These are phyloP conservation scores for Steinernema khuongi DNA, from an alignment of 1,140 invertebrate species.

Conservation along the genomic window DNA sequence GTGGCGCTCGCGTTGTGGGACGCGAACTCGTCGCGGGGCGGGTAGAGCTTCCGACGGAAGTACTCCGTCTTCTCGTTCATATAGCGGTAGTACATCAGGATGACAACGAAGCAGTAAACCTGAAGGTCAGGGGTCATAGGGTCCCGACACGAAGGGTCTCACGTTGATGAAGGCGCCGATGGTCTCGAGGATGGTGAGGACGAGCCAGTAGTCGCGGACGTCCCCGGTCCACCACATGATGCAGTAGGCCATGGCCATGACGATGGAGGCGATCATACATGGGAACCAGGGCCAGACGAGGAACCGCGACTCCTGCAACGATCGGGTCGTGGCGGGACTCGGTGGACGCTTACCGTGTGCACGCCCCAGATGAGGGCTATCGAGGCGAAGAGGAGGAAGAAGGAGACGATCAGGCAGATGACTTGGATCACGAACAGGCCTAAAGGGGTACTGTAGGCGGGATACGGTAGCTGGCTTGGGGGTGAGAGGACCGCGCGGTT, in stretches of 20 bases:
- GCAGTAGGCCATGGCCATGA: constrained; percentile 54
- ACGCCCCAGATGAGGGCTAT: constrained; percentile 54
- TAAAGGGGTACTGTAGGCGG: constrained; percentile 31
- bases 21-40: neutral
- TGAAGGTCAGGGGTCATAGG: constrained; percentile 24
- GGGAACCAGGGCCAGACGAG: constrained; percentile 55
- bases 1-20: neutral
- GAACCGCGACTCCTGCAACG: constrained; percentile 48
- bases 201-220: constrained; percentile 56
- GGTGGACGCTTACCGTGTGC: constrained; percentile 44
- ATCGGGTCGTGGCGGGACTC: neutral
- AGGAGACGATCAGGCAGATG: constrained; percentile 51
- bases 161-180: constrained; percentile 57
- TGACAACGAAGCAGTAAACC: constrained; percentile 53
- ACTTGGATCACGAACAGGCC: constrained; percentile 56
- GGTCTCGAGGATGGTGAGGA: constrained; percentile 54
- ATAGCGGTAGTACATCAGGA: constrained; percentile 46
- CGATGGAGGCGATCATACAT: constrained; percentile 49
- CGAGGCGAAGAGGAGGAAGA: constrained; percentile 54
- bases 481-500: constrained; percentile 8
- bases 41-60: neutral
- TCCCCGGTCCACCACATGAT: constrained; percentile 53
- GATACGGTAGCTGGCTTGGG: constrained; percentile 6
- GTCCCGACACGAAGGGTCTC: neutral
- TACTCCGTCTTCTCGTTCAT: constrained; percentile 31